Conservation (phyloP, 2,888 invertebrate genomes). For the Lordiphosa andalusiaca region DNA sequence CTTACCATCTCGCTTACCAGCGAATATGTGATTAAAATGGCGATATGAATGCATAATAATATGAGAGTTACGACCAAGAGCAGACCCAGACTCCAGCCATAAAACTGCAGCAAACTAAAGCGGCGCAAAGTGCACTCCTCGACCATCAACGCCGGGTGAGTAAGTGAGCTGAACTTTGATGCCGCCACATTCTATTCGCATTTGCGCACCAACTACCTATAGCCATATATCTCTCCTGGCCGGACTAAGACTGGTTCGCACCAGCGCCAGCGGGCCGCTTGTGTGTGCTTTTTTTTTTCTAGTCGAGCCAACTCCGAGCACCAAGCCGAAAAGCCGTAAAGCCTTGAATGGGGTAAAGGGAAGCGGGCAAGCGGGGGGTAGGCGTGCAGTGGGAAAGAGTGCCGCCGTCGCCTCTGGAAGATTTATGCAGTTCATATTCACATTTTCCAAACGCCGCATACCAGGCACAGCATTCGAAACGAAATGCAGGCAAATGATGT, state of each 20-base stretch:
- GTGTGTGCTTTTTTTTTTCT: constrained; percentile 30
- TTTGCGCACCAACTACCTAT: constrained; percentile 67
- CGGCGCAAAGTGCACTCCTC: constrained; percentile 43
- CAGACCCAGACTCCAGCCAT: constrained; percentile 16
- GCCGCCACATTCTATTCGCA: constrained; percentile 76
- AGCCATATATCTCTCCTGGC: constrained; percentile 64
- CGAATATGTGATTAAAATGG: constrained; percentile 66
- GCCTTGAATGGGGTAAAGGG: constrained; percentile 41
- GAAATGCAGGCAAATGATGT: constrained; percentile 35
- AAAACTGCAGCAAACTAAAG: constrained; percentile 61
- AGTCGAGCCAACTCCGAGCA: constrained; percentile 34
- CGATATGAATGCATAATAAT: constrained; percentile 76
- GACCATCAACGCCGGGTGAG: constrained; percentile 70
- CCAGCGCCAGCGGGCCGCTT: constrained; percentile 53
- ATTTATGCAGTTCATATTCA: constrained; percentile 80
- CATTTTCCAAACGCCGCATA: constrained; percentile 75
- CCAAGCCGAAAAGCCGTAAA: constrained; percentile 74
- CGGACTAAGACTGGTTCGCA: constrained; percentile 51
- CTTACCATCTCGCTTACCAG: no score
- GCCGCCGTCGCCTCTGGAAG: constrained; percentile 74
- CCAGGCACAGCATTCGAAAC: constrained; percentile 70
- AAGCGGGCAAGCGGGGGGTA: background rate
- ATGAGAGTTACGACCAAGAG: constrained; percentile 56
- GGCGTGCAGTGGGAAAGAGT: constrained; percentile 63
- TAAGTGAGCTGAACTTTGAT: constrained; percentile 75